A percentile compares a stretch with the other conserved stretches of the same genome.
These are phyloP conservation scores for Crambe crambe DNA, from an alignment of 37 sponge, comb jelly and placozoan genomes.

Conservation along the genomic window DNA sequence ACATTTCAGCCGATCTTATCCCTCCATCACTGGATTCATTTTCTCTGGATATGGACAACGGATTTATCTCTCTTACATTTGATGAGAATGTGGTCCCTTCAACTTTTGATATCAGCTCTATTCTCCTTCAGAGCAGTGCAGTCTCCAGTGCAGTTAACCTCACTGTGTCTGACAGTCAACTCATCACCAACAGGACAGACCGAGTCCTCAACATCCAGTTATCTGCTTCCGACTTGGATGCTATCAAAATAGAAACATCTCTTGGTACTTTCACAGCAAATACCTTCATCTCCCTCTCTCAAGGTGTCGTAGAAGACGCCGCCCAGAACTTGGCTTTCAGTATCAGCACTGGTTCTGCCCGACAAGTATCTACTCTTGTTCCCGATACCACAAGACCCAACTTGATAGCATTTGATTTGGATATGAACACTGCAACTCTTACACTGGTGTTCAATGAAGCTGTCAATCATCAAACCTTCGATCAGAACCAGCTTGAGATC, in stretches of 20 bases:
- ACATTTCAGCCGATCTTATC: constrained; percentile 62
- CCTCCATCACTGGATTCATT: constrained; percentile 71
- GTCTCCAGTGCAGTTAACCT: constrained; percentile 1
- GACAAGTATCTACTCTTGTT: constrained; percentile 17
- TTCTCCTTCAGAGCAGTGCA: constrained; percentile 46
- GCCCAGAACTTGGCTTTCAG: constrained; percentile 55
- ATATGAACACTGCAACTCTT: constrained; percentile 53
- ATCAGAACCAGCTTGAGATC: constrained; percentile 44
- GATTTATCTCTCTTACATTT: constrained; percentile 74
- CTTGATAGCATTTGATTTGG: constrained; percentile 62
- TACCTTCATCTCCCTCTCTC: constrained; percentile 52
- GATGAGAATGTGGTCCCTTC: constrained; percentile 55
- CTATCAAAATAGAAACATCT: constrained; percentile 65
- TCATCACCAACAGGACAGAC: background rate
- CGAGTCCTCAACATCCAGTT: constrained; percentile 44
- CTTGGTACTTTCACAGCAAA: constrained; percentile 47
- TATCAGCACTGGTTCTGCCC: constrained; percentile 16
- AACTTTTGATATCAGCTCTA: constrained; percentile 36
- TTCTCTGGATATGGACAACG: constrained; percentile 77
- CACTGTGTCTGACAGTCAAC: constrained; percentile 17
- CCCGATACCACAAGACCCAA: constrained; percentile 63
- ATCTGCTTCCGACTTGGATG: constrained; percentile 59
- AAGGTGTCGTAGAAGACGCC: constrained; percentile 60
- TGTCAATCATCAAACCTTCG: constrained; percentile 40
- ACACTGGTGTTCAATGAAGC: constrained; percentile 72